Conservation (phyloP, 2,797 vertebrate genomes). For the Poecilia wingei region DNA sequence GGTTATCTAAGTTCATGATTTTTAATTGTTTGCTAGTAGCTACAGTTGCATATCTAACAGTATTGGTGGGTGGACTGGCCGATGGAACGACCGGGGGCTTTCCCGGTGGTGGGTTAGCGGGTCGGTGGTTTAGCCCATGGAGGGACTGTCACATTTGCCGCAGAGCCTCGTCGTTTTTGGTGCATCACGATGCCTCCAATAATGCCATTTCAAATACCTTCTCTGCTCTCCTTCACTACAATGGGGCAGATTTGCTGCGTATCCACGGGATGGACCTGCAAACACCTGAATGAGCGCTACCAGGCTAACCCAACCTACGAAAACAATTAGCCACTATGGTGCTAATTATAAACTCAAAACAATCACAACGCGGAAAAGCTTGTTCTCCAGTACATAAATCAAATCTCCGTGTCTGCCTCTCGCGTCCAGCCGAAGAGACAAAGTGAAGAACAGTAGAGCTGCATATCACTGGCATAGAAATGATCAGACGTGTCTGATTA, state of each 20-base stretch:
- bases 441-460: not conserved
- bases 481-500: not conserved
- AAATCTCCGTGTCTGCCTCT: too few relatives aligned
- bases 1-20: not conserved
- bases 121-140: not conserved
- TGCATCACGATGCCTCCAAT: not conserved
- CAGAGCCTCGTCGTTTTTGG: too few relatives aligned
- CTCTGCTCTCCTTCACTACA: not conserved
- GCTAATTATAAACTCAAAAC: too few relatives aligned
- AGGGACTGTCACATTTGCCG: not conserved
- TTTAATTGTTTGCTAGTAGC: not conserved
- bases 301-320: too few relatives aligned
- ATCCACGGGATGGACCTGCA: too few relatives aligned
- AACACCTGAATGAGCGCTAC: too few relatives aligned
- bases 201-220: not conserved
- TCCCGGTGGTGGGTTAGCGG: not conserved
- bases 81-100: not conserved
- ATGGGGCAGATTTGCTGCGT: too few relatives aligned
- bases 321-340: too few relatives aligned
- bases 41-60: slow-evolving; percentile 17
- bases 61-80: not conserved
- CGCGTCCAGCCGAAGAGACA: too few relatives aligned
- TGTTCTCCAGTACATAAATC: too few relatives aligned
- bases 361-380: too few relatives aligned
- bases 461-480: not conserved